These are phyloP conservation scores for Cyrtonyx montezumae DNA, from an alignment of 2,113 vertebrate species.

Conservation along the genomic window DNA sequence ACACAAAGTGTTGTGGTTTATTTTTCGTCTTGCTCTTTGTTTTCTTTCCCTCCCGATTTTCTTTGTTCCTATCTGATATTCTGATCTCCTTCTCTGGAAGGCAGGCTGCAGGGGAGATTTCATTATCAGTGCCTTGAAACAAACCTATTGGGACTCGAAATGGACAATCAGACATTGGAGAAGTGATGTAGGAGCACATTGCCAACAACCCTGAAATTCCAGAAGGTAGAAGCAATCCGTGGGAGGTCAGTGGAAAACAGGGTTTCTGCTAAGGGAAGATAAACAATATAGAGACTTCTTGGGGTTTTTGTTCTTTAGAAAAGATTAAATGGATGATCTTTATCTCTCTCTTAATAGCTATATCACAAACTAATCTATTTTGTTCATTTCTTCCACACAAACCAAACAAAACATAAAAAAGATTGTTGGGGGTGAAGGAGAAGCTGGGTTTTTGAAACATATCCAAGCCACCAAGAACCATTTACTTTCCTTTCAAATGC, in stretches of 20 bases:
- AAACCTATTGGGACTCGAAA: conserved; percentile 22
- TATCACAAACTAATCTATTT: conserved; percentile 11
- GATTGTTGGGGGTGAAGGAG: not conserved
- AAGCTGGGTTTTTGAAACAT: conserved; percentile 8
- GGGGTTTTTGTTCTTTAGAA: not conserved
- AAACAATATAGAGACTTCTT: not conserved
- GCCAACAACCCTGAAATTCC: not conserved
- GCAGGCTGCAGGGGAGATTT: not conserved
- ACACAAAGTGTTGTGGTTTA: not conserved
- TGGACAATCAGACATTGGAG: not conserved
- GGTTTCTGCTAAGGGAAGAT: not conserved
- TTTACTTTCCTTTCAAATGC: conserved; percentile 60
- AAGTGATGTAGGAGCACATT: not conserved
- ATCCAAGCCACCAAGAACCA: conserved; percentile 57
- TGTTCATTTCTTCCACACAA: conserved; percentile 28
- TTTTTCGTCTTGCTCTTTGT: not conserved
- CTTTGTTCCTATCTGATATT: not conserved
- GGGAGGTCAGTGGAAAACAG: not conserved
- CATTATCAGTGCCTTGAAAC: not conserved
- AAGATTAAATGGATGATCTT: conserved; percentile 12
- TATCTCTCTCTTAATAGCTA: conserved; percentile 8
- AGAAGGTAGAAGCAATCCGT: not conserved
- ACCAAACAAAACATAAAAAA: conserved; percentile 11
- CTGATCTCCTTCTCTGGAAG: not conserved
- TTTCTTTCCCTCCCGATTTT: not conserved